Base-by-base conservation (phyloP, 2,888 invertebrate genomes). In the Brenthis hecate region DNA sequence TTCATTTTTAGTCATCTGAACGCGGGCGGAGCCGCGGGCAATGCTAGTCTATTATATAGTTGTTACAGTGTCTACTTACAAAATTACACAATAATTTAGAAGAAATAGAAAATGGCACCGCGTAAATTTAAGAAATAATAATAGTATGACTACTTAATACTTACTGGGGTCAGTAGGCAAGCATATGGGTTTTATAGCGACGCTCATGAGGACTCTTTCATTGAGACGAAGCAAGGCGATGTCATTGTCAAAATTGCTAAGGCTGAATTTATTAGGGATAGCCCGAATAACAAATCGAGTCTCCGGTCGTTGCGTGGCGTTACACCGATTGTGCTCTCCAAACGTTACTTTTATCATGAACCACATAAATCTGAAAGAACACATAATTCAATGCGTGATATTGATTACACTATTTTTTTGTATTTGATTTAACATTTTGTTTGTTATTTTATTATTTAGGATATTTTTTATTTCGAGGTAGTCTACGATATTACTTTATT, bases 291-390 rank as follows among this genome's bases (percentile, higher is more conserved):
- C 97, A 83, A 96, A 97, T 75, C 97, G 94, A 0, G 96, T 95
- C 86, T 97, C 97, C 0, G 96, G 96, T 60, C 95, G 93, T 57
- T 87, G 88, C 55, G 95, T 95, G 64, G 96, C 94, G 78, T 95
- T 94, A 87, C 97, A 97, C 57, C 97, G 95, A 87, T 98, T 96
- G 84, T 97, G 97, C 85, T 97, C 97, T 0, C 97, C 97, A 78
- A 97, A 96, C 14, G 97, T 96, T 73, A 97, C 96, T 87, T 96
- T 97, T 84, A 97, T 96, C 96, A 97, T 96, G 89, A 97, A 97
- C 97, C 97, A 97, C 96, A 97, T 96, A 86, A 97, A 97, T 75
- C 97, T 96, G 93, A 75, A 94, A 85, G 64, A 64, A 32, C 55
- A 61, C 48, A 13, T 48, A 3, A 56, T 56, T 56, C 64, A 50